Conservation (phyloP, 2,888 invertebrate species). For the Metalampra italica region DNA sequence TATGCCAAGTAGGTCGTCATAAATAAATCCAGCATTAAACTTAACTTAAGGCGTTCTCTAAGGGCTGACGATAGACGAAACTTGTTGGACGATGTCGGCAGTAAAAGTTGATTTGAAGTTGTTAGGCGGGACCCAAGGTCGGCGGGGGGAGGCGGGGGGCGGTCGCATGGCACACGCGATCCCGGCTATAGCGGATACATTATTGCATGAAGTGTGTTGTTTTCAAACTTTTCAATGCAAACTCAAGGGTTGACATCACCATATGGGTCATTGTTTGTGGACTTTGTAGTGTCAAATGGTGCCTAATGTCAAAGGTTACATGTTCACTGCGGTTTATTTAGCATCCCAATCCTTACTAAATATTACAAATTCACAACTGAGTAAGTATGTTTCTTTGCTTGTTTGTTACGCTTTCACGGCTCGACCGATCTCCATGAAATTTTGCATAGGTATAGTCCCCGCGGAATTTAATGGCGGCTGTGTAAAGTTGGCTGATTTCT, state of each 20-base stretch:
- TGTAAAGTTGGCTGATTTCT: too few species aligned
- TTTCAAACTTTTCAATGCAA: slow-evolving; percentile 3
- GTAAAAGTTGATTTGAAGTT: slow-evolving; percentile 14
- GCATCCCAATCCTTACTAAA: too few species aligned
- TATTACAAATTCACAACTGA: too few species aligned
- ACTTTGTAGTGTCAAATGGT: too few species aligned
- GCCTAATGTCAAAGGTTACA: too few species aligned
- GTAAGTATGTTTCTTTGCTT: too few species aligned
- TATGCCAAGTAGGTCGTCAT: background rate
- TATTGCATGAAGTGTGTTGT: slow-evolving; percentile 11
- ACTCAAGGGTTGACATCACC: background rate
- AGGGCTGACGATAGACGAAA: slow-evolving; percentile 7
- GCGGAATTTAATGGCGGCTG: too few species aligned
- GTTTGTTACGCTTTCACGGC: too few species aligned
- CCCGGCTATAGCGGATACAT: slow-evolving; percentile 12
- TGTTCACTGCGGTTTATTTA: too few species aligned
- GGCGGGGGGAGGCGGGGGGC: too few species aligned
- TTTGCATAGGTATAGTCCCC: too few species aligned
- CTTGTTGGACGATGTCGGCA: slow-evolving; percentile 9
- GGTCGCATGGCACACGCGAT: slow-evolving; percentile 20
- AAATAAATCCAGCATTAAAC: slow-evolving; percentile 9
- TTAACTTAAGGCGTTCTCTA: slow-evolving; percentile 3
- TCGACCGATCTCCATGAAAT: too few species aligned
- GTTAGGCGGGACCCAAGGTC: slow-evolving; percentile 16
- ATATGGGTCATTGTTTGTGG: background rate